Conservation (phyloP, 2,113 vertebrate genomes). For the Strix aluco region DNA sequence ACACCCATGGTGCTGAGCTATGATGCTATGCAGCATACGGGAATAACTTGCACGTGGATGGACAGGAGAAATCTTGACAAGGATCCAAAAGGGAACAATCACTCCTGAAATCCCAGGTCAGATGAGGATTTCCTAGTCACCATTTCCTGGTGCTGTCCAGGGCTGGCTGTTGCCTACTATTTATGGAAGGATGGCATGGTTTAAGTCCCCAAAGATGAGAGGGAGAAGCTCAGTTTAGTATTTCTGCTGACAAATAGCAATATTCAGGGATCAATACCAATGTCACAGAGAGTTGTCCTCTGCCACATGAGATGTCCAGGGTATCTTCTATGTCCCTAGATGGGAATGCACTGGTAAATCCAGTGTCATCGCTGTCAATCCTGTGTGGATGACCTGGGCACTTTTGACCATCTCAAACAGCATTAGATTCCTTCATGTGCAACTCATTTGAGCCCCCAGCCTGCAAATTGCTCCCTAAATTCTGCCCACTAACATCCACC, state of each 20-base stretch:
- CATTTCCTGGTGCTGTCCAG: background rate
- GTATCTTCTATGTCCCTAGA: background rate
- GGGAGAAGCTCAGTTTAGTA: background rate
- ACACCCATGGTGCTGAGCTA: background rate
- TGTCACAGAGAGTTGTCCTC: background rate
- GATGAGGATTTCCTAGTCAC: background rate
- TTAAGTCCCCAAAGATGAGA: background rate
- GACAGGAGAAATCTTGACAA: background rate
- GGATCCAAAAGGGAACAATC: background rate
- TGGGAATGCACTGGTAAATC: background rate
- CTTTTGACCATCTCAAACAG: background rate
- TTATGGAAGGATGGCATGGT: background rate
- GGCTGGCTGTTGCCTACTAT: background rate
- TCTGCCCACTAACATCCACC: background rate
- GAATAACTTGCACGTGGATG: background rate
- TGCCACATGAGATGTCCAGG: background rate
- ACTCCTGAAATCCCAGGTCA: background rate
- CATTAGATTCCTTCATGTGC: background rate
- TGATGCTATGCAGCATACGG: background rate
- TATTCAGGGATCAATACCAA: background rate
- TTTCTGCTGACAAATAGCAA: background rate
- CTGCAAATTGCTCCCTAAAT: background rate
- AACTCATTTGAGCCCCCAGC: background rate
- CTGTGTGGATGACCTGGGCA: background rate
- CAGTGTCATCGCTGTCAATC: background rate